A percentile compares a stretch with the other conserved stretches of the same genome.
Conservation (phyloP, 2,113 vertebrate genomes). For the Aldabrachelys gigantea region DNA sequence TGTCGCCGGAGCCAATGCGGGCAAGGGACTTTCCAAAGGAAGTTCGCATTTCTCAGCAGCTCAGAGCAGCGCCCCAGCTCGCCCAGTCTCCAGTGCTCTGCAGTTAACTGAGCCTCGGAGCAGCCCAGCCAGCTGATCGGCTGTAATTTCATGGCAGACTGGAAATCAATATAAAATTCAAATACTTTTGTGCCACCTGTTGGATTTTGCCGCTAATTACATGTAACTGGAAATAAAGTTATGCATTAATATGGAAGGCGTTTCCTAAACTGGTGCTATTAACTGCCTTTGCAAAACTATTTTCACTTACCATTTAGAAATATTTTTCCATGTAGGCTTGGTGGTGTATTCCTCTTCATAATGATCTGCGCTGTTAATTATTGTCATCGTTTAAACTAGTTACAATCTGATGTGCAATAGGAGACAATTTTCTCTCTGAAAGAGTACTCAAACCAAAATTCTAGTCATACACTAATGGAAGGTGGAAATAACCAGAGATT, state of each 20-base stretch:
- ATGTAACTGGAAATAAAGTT: conserved; percentile 13
- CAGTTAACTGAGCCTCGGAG: too few relatives aligned
- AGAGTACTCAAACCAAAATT: neutral
- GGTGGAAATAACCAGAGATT: neutral
- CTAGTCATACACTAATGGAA: fast-evolving
- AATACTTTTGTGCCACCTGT: conserved; percentile 86
- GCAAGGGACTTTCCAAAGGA: neutral
- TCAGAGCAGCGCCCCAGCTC: too few relatives aligned
- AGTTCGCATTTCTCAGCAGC: too few relatives aligned
- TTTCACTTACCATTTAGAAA: neutral
- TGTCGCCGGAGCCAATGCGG: too few relatives aligned
- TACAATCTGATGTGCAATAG: fast-evolving
- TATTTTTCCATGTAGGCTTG: neutral
- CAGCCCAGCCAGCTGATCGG: neutral
- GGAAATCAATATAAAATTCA: conserved; percentile 75
- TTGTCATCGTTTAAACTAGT: fast-evolving
- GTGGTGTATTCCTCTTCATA: neutral
- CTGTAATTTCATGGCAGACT: conserved; percentile 21
- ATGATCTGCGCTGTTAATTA: neutral
- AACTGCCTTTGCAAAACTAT: fast-evolving
- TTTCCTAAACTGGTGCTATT: neutral
- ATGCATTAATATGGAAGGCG: neutral
- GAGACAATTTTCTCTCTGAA: neutral
- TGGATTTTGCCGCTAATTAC: conserved; percentile 80
- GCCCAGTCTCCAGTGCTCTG: too few relatives aligned